These are phyloP conservation scores for Leucania comma DNA, from an alignment of 2,888 invertebrate species.

Conservation along the genomic window DNA sequence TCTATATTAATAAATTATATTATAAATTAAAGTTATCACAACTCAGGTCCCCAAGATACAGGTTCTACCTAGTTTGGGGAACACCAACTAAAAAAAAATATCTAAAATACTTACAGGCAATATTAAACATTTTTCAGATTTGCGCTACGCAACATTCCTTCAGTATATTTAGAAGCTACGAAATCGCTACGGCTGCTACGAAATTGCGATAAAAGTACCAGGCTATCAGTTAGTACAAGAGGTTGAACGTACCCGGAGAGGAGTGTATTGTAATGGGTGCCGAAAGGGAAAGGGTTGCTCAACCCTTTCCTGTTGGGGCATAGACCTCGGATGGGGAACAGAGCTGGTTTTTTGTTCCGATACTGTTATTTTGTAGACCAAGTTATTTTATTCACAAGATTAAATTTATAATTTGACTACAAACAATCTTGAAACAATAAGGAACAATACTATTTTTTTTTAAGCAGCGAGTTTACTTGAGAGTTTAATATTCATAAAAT, in stretches of 20 bases:
- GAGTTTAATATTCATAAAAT: neutral
- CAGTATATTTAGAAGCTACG: slow-evolving; percentile 8
- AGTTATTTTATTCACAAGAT: neutral
- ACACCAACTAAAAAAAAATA: no score
- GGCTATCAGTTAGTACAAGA: slow-evolving; percentile 51
- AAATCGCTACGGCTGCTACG: slow-evolving; percentile 29
- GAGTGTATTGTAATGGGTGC: slow-evolving; percentile 52
- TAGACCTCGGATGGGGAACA: slow-evolving; percentile 46
- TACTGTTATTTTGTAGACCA: neutral
- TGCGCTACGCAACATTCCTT: slow-evolving; percentile 4
- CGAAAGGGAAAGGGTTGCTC: slow-evolving; percentile 71
- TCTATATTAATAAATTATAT: no score
- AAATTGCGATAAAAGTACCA: slow-evolving; percentile 54
- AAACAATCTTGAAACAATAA: no score
- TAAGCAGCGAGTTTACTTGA: neutral
- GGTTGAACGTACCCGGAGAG: slow-evolving; percentile 42
- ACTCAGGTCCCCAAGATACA: no score
- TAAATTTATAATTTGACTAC: neutral
- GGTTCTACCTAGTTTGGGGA: no score
- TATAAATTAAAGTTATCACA: no score
- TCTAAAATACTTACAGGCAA: no score
- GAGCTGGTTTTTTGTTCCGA: neutral
- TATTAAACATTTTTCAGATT: no score
- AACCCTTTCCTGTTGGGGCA: slow-evolving; percentile 63
- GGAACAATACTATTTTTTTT: neutral